These are phyloP conservation scores for Drosophila gunungcola DNA, from an alignment of 1,140 invertebrate species.

Conservation along the genomic window DNA sequence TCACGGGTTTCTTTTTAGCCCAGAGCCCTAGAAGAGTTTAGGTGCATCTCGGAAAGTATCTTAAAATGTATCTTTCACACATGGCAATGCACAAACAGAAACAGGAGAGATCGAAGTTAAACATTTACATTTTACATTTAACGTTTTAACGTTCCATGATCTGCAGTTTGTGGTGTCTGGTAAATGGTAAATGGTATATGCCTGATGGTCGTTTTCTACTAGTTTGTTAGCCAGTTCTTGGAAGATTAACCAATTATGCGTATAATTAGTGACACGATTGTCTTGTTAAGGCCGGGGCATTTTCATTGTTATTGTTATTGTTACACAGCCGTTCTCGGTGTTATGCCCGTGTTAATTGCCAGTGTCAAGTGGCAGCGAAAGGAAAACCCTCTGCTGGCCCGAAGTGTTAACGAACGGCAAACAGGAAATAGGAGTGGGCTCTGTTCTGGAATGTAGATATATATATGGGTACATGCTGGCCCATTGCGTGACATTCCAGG, in stretches of 20 bases:
- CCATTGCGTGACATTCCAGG: conserved; percentile 48
- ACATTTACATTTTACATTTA: conserved; percentile 66
- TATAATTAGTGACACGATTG: conserved; percentile 83
- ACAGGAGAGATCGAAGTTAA: conserved; percentile 40
- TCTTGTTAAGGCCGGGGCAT: conserved; percentile 57
- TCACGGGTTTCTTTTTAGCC: conserved; percentile 12
- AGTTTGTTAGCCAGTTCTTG: conserved; percentile 61
- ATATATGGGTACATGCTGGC: background rate
- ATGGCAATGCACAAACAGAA: conserved; percentile 30
- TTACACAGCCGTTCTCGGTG: conserved; percentile 31
- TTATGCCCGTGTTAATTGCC: conserved; percentile 77
- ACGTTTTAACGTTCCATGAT: conserved; percentile 13
- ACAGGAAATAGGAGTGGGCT: conserved; percentile 48
- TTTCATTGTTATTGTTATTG: conserved; percentile 55
- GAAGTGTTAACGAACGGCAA: conserved; percentile 71
- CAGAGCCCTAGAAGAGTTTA: conserved; percentile 22
- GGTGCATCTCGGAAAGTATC: conserved; percentile 27
- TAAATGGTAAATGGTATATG: background rate
- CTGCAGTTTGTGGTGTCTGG: conserved; percentile 14
- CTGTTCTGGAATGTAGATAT: background rate
- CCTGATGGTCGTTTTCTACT: conserved; percentile 3
- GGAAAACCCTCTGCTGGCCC: conserved; percentile 54
- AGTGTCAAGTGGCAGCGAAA: conserved; percentile 63
- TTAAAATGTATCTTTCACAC: conserved; percentile 55
- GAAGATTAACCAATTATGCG: conserved; percentile 83